Evolutionary conservation across 2,888 invertebrate genomes (phyloP).

Genomic region (Ophonus ardosiacus): DNA sequence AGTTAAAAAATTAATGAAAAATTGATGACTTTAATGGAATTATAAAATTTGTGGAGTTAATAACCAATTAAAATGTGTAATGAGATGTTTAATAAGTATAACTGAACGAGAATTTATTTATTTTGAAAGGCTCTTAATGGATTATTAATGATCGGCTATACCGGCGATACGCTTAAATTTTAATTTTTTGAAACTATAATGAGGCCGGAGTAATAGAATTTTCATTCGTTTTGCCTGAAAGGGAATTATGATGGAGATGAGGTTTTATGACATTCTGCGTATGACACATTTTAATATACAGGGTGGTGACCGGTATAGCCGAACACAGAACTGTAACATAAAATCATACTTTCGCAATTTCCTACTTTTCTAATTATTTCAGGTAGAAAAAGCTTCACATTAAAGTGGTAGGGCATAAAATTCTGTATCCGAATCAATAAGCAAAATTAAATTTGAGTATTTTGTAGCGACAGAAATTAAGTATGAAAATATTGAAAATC

Average conservation of each 20-base stretch:
- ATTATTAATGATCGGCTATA: conserved; percentile 15
- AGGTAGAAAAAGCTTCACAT: too few species aligned
- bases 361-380: too few species aligned
- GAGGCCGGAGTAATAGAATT: neutral
- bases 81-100: conserved; percentile 42
- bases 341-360: too few species aligned
- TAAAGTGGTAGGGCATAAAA: too few species aligned
- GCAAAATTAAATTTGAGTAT: too few species aligned
- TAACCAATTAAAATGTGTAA: conserved; percentile 50
- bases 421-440: too few species aligned
- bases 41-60: conserved; percentile 38
- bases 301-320: too few species aligned
- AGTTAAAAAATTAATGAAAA: conserved; percentile 52
- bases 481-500: too few species aligned
- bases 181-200: conserved; percentile 10
- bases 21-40: conserved; percentile 48
- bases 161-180: neutral
- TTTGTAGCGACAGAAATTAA: too few species aligned
- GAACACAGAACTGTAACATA: too few species aligned
- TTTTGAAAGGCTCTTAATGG: conserved; percentile 34
- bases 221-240: neutral
- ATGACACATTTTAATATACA: too few species aligned
- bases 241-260: neutral
- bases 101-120: conserved; percentile 34
- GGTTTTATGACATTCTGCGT: neutral